A percentile compares a stretch with the other conserved stretches of the same genome.
These are phyloP conservation scores for Lepidocyrtoides sp. DNA, from an alignment of 2,888 invertebrate genomes.

Conservation along the genomic window DNA sequence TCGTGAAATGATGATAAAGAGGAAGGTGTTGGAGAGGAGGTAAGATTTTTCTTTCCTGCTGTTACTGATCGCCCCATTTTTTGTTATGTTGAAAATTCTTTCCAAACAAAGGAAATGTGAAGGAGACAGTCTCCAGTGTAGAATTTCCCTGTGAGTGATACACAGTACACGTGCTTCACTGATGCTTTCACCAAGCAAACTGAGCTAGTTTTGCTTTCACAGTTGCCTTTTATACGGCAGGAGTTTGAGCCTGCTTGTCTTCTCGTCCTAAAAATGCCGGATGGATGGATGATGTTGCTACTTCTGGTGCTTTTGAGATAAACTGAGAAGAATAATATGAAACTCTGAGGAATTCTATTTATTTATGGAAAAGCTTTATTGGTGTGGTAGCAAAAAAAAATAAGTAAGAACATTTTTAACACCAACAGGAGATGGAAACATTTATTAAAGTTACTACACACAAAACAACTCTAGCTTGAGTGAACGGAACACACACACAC, in stretches of 20 bases:
- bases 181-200: slow-evolving; percentile 59
- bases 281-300: not conserved
- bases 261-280: not conserved
- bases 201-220: not conserved
- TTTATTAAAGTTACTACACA: not conserved
- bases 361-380: not conserved
- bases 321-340: not conserved
- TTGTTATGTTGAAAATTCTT: not conserved
- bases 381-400: not conserved
- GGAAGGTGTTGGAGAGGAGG: not conserved
- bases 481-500: not conserved
- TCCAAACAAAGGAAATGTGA: not conserved
- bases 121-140: not conserved
- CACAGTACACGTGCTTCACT: slow-evolving; percentile 17
- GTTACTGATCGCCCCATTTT: slow-evolving; percentile 42
- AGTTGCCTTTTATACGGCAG: not conserved
- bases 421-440: not conserved
- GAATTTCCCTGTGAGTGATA: not conserved
- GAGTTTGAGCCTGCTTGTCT: not conserved
- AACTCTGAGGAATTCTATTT: not conserved
- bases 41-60: slow-evolving; percentile 11
- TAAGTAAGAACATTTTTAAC: not conserved
- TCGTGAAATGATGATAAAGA: slow-evolving; percentile 9
- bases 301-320: slow-evolving; percentile 1
- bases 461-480: not conserved